Evolutionary conservation across 35 echinoderm and acorn worm species (phyloP).

Genomic region (Apostichopus parvimensis): DNA sequence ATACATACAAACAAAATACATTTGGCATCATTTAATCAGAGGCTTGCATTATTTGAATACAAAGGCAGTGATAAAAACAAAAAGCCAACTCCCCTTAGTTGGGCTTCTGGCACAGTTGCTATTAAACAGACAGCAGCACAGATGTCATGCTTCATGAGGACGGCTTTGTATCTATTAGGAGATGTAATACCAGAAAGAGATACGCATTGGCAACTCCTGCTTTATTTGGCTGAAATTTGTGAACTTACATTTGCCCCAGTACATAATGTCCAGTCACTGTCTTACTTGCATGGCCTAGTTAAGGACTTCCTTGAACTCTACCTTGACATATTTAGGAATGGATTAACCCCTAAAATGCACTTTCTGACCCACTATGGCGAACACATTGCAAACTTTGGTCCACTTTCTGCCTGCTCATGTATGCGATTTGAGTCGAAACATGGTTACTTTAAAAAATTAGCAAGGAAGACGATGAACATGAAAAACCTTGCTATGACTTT

Average conservation of each 20-base stretch:
- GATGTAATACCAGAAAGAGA: constrained; percentile 26
- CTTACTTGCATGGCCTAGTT: constrained; percentile 30
- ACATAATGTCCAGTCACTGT: constrained; percentile 24
- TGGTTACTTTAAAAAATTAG: constrained; percentile 30
- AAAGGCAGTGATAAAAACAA: constrained; percentile 32
- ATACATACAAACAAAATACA: neutral
- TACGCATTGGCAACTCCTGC: constrained; percentile 39
- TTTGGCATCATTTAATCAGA: neutral
- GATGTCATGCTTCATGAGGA: constrained; percentile 33
- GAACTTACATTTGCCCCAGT: constrained; percentile 36
- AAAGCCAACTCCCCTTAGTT: constrained; percentile 6
- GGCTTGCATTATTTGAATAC: neutral
- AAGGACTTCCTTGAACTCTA: constrained; percentile 29
- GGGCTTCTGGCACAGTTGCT: neutral
- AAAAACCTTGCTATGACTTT: constrained; percentile 34
- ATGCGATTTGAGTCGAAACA: constrained; percentile 30
- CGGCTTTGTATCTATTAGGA: constrained; percentile 21
- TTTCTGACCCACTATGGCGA: constrained; percentile 29
- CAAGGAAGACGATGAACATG: constrained; percentile 36
- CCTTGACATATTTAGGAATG: constrained; percentile 9
- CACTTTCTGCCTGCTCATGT: constrained; percentile 13
- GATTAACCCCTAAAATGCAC: constrained; percentile 47
- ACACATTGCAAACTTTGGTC: constrained; percentile 51
- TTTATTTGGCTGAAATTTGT: constrained; percentile 22
- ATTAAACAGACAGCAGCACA: constrained; percentile 51